Percentiles rank a stretch among this genome's conserved stretches.
phyloP scores from a whole-genome alignment of 30 jellyfish, hydroid and myxozoan genomes.

The Pseudorhiza aurosa region DNA sequence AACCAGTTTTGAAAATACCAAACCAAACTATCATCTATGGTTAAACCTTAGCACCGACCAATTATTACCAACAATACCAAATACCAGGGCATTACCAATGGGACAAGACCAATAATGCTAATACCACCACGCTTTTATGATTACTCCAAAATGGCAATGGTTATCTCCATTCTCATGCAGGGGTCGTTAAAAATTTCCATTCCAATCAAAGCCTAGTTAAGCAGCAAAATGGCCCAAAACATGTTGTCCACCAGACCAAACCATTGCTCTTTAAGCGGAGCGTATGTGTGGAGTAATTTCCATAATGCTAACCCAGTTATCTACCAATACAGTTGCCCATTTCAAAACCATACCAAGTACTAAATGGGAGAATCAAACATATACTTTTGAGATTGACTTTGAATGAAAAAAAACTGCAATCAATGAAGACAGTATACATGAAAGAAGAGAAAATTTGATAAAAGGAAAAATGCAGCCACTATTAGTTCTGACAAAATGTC shows the following conservation, averaged over 20 bases:
- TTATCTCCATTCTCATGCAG: not conserved
- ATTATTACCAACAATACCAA: not conserved
- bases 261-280: conserved; percentile 16
- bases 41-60: conserved; percentile 15
- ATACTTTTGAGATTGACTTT: too few species aligned
- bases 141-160: not conserved
- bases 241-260: conserved; percentile 45
- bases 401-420: too few species aligned
- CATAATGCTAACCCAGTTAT: conserved; percentile 48
- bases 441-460: too few species aligned
- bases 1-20: not conserved
- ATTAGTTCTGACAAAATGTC: too few species aligned
- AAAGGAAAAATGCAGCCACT: too few species aligned
- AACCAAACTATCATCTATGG: conserved; percentile 3
- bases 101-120: conserved; percentile 15
- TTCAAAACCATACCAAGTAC: conserved; percentile 62
- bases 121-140: not conserved
- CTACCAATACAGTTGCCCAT: conserved; percentile 51
- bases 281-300: too few species aligned
- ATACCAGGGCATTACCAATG: conserved; percentile 10
- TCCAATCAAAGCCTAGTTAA: conserved; percentile 43
- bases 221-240: conserved; percentile 7
- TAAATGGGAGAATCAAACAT: conserved; percentile 38
- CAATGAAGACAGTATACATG: too few species aligned
- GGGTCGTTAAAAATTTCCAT: conserved; percentile 6